Conservation (phyloP, 2,797 vertebrate species). For the Cyclura pinguis region DNA sequence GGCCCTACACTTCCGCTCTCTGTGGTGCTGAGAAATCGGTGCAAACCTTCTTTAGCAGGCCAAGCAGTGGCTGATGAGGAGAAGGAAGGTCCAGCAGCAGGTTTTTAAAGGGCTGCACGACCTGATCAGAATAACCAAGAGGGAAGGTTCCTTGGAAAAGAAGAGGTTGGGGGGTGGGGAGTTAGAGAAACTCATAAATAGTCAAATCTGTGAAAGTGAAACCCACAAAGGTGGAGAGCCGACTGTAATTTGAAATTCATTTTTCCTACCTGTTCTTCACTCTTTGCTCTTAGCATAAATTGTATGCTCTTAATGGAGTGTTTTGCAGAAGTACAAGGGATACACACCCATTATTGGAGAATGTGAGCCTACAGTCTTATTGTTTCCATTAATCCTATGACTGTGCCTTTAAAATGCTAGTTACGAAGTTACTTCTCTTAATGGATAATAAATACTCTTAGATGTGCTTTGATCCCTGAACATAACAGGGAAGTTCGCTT, state of each 20-base stretch:
- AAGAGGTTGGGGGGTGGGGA: no score
- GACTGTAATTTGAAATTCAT: slow-evolving; percentile 9
- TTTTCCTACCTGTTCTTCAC: slow-evolving; percentile 36
- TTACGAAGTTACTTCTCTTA: slow-evolving; percentile 27
- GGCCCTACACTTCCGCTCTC: no score
- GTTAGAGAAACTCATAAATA: no score
- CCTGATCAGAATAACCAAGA: no score
- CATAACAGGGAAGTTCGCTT: slow-evolving; percentile 36
- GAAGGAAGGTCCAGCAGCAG: no score
- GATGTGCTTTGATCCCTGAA: slow-evolving; percentile 51
- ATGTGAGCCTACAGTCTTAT: background rate
- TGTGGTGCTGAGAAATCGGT: no score
- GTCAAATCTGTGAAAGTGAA: no score
- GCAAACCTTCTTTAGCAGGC: no score
- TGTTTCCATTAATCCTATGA: slow-evolving; percentile 37
- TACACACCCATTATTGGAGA: slow-evolving; percentile 6
- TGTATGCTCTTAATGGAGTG: background rate
- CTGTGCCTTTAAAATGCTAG: slow-evolving; percentile 4
- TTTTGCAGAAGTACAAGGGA: slow-evolving; percentile 5
- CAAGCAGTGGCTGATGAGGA: no score
- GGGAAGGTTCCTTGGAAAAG: no score
- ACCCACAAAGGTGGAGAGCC: no score
- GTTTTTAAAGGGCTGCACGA: no score
- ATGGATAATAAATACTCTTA: slow-evolving; percentile 23
- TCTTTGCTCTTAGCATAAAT: slow-evolving; percentile 16